A percentile compares a stretch with the other conserved stretches of the same genome.
These are phyloP conservation scores for Sarcophaga subvicina DNA, from an alignment of 2,888 invertebrate genomes.

Conservation along the genomic window DNA sequence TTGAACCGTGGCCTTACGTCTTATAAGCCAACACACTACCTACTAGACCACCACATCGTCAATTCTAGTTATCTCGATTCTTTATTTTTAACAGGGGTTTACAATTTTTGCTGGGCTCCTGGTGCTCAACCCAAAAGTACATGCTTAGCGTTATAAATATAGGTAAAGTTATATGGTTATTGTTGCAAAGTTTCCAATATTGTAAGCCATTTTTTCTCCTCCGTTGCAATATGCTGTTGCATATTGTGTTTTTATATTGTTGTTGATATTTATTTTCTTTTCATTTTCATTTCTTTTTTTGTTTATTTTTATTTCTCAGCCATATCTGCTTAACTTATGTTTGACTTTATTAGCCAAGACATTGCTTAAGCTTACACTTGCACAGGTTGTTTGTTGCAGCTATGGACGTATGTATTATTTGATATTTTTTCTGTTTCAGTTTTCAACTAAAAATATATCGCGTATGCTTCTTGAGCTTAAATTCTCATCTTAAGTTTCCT, in stretches of 20 bases:
- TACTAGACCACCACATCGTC: too few relatives aligned
- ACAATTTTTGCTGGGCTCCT: conserved; percentile 9
- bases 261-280: conserved; percentile 11
- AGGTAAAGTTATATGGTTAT: conserved; percentile 69
- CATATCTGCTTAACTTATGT: conserved; percentile 67
- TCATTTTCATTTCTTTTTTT: not conserved
- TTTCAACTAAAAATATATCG: too few relatives aligned
- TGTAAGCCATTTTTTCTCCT: not conserved
- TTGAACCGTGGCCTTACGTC: too few relatives aligned
- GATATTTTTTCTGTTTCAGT: not conserved
- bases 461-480: not conserved
- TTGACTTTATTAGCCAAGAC: conserved; percentile 71
- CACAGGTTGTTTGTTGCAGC: conserved; percentile 41
- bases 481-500: conserved; percentile 63
- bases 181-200: conserved; percentile 56
- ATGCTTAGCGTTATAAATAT: conserved; percentile 68
- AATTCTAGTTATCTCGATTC: too few relatives aligned
- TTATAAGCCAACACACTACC: too few relatives aligned
- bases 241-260: conserved; percentile 42
- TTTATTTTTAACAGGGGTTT: not conserved
- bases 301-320: conserved; percentile 38
- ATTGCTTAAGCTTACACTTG: conserved; percentile 66
- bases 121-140: conserved; percentile 37
- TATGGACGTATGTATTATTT: not conserved
- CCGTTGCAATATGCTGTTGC: not conserved